Evolutionary conservation across 37 sponge, comb jelly and placozoan genomes (phyloP), one percentile per base, ranked within the genome.

Genomic region (Oopsacas minuta): DNA sequence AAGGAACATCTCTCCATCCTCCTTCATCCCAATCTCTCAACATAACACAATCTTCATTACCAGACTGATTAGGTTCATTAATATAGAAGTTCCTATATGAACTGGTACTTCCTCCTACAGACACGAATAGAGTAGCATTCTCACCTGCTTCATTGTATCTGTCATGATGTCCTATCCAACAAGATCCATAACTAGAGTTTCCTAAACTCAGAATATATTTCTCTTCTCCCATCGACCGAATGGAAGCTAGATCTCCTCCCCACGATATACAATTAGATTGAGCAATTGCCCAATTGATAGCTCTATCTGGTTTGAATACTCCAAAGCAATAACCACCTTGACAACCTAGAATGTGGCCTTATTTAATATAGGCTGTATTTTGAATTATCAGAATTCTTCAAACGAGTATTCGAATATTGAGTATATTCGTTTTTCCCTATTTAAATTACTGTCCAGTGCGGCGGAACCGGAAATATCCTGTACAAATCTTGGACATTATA

Each of bases 161-260:
- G 28, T 61, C 75, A 61, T 61, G 75, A 61, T 61, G 75, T 61
- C 75, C 75, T 61, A 61, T 61, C 75, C 75, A 61, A 61, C 75
- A 61, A 61, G 75, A 61, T 12, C 7, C 75, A 61, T 20, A 61
- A 34, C 30, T 10, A 32, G 75, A 61, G 20, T 61, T 12, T n/a
- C 75, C 75, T 12, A 61, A 25, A n/a, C 75, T 61, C 75, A 61
- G 22, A 25, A 61, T 61, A 61, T 32, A 61, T 3, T 61, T 12
- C 30, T 61, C 22, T 61, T 61, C 75, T 10, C 30, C 75, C 28
- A n/a, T 25, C 7, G 75, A 61, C 75, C 75, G 22, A 61, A 61
- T 61, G 22, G 75, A 61, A 61, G 75, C 75, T 25, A 61, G 22
- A n/a, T 61, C 75, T 61, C 75, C 75, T 61, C 75, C 75, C 75